Percentiles rank a stretch among this genome's conserved stretches.
phyloP scores from a whole-genome alignment of 2,888 invertebrate genomes.

The Chloromyia formosa region DNA sequence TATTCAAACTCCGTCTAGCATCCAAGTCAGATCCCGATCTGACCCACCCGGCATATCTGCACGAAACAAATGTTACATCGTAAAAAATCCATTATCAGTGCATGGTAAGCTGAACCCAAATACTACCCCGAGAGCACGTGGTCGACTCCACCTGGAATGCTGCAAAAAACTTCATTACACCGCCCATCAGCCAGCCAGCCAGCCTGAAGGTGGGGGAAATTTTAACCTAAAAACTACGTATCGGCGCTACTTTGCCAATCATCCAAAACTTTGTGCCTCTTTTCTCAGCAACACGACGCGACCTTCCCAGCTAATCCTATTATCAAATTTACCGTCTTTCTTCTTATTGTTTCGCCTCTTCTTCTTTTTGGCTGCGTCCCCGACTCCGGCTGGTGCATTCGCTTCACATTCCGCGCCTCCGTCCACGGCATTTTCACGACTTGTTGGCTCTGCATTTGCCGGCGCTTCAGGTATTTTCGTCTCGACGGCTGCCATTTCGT shows the following conservation, averaged over 20 bases:
- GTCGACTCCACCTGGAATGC: neutral
- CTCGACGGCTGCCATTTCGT: conserved; percentile 51
- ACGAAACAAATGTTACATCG: too few species aligned
- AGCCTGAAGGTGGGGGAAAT: neutral
- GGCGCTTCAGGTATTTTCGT: conserved; percentile 47
- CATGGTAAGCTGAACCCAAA: too few species aligned
- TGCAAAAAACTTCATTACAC: neutral
- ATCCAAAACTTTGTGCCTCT: too few species aligned
- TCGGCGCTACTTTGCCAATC: too few species aligned
- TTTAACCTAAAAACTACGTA: neutral
- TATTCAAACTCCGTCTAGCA: too few species aligned
- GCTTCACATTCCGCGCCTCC: conserved; percentile 29
- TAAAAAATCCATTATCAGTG: too few species aligned
- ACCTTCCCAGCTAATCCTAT: neutral
- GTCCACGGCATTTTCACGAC: conserved; percentile 33
- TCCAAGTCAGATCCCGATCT: too few species aligned
- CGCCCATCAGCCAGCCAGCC: neutral
- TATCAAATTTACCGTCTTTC: conserved; percentile 67
- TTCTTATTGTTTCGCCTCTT: conserved; percentile 83
- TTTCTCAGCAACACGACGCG: too few species aligned
- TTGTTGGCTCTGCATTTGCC: conserved; percentile 46
- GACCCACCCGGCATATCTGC: too few species aligned
- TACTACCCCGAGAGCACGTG: neutral
- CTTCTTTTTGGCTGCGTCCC: conserved; percentile 73
- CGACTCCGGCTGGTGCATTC: conserved; percentile 36